Base-by-base conservation (phyloP, 2,113 vertebrate species). In the Lampris megalopsis region DNA sequence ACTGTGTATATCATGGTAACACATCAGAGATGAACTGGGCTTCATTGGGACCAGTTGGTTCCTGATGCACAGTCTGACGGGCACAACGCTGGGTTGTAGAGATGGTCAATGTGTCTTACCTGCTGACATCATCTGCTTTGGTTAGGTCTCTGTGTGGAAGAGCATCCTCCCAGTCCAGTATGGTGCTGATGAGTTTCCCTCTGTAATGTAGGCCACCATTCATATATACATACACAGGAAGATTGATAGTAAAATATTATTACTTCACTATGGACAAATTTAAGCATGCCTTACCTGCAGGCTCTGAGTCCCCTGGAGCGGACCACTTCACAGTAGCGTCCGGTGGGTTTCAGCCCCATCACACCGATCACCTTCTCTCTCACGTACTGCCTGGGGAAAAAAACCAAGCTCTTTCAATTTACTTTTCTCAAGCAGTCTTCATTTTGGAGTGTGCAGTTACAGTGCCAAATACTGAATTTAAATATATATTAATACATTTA, bases 121-220 rank as follows among this genome's bases (percentile, higher is more conserved):
- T 97, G 95, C 96, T 96, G 85, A 96, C 96, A 47, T 97, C 95
- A 0, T 98, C 96, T 0, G 98, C 97, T 38, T 96, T 94, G 1
- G 84, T 95, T 56, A 99, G 94, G 89, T 99, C 98, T 0, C 92
- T 89, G 71, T 98, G 96, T 0, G 98, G 98, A 76, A 99, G 92
- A 0, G 97, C 87, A 13, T 99, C 98, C 52, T 99, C 98, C 98
- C 98, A 99, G 79, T 99, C 98, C 85, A 99, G 93, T 53, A 99
- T 97, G 9, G 98, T 98, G 88, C 98, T 97, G 48, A 95, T 93
- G 64, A 99, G 92, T 80, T 97, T 96, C 5, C 97, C 97, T 72
- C 98, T 99, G 86, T 6, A 24, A 24, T 24, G 63, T 62, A 45
- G 47, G 5, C 7, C 63, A 68, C 37, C 75, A 49, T 11, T 48